Evolutionary conservation across 2,888 invertebrate species (phyloP), one percentile per base, ranked within the genome.

Genomic region (Cephus sareptanus): DNA sequence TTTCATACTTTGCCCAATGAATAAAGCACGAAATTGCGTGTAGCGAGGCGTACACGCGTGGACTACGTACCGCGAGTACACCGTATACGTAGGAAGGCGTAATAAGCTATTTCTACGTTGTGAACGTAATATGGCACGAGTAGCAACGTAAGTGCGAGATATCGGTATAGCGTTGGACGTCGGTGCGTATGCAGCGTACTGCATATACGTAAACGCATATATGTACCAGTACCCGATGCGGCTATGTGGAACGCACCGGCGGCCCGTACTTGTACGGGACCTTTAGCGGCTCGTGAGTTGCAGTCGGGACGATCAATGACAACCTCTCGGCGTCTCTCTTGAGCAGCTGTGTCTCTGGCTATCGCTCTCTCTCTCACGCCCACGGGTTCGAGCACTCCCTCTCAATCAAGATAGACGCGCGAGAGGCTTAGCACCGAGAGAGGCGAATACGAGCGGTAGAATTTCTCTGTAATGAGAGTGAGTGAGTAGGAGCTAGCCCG

Each of bases 391-490:
- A 81, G 83, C 84, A 84, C 87, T 89, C 89, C 88, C 89, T 89
- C 90, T 90, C 90, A 88, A 90, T 91, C 90, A 90, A 90, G 90
- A 90, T 90, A 90, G 90, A 89, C 89, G 88, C 85, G 89, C 84
- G 83, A 87, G 88, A 88, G 89, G 89, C 89, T 88, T 89, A 87
- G 87, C 89, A 87, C 89, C 88, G 86, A 84, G 83, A 79, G 80
- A 79, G 76, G 80, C 79, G 78, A 79, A 76, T 76, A 76, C 80
- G 79, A 74, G 73, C 77, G 71, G 77, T 70, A 76, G 79, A 85
- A 84, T 85, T 87, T 85, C 87, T 82, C 82, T 76, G 87, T 87
- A 87, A 87, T 86, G 77, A 56, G 74, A 80, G 81, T 76, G 83
- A 77, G 79, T 78, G 80, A 84, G 83, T 81, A 83, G 82, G 84